Evolutionary conservation across 2,113 vertebrate species (phyloP), one percentile per base, ranked within the genome.

Genomic region (Struthio camelus): DNA sequence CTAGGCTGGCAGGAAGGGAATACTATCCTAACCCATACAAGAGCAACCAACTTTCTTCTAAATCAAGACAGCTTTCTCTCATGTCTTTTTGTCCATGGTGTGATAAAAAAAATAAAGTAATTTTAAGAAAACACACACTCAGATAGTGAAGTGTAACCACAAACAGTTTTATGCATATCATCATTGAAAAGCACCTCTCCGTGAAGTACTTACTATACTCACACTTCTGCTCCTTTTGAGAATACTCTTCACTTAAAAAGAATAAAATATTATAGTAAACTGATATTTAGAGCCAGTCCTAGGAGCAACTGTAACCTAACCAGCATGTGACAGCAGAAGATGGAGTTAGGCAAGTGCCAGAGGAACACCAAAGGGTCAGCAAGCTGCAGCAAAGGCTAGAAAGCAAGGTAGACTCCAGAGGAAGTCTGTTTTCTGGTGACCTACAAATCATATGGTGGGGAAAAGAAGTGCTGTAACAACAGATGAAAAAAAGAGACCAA

Each of bases 151-250:
- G 28, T 15, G 6, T 2, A 20, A 34, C 38, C 62, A 40, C 4
- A 1, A 36, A 10, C 11, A 5, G 16, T 24, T n/a, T 2, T 5
- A 36, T 23, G 11, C 61, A n/a, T 1, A 0, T 4, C 16, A 28
- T 19, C 28, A 51, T 30, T 46, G 30, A 44, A 87, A 90, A 30
- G 4, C 19, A 18, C 5, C 25, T 34, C 18, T 54, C 14, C 54
- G 9, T 27, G 2, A 6, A 38, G 25, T 13, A 10, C 9, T 25
- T 46, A 19, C n/a, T n/a, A 18, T 1, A 10, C 5, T 2, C 34
- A 56, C 24, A 27, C 8, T 1, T 5, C 27, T 53, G 51, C 25
- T 14, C 3, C 1, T 72, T 64, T 17, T 40, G 73, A 70, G 69
- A 32, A 10, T 18, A 85, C 25, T 4, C 17, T 40, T 27, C 19